A percentile compares a stretch with the other conserved stretches of the same genome.
Conservation (phyloP, 2,113 vertebrate species). For the Pteruthius melanotis region DNA sequence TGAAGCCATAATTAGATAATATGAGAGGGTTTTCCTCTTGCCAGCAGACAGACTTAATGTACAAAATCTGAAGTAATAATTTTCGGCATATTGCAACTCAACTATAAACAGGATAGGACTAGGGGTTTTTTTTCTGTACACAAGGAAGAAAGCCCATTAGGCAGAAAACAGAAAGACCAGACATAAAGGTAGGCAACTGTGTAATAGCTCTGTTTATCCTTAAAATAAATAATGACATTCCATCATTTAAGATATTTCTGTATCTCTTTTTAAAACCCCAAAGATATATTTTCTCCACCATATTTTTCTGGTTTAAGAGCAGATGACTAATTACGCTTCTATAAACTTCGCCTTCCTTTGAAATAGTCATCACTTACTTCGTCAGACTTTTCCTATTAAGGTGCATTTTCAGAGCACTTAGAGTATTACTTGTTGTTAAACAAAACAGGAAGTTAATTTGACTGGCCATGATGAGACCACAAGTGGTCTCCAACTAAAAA, state of each 20-base stretch:
- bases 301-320: constrained; percentile 45
- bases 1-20: constrained; percentile 64
- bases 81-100: constrained; percentile 25
- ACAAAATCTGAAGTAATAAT: constrained; percentile 48
- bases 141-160: background rate
- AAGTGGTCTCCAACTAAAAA: background rate
- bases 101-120: constrained; percentile 54
- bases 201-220: background rate
- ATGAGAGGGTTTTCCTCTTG: constrained; percentile 57
- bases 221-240: background rate
- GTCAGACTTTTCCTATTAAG: constrained; percentile 19
- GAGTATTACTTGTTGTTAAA: constrained; percentile 6
- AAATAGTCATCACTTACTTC: background rate
- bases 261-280: background rate
- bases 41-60: constrained; percentile 60
- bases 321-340: constrained; percentile 32
- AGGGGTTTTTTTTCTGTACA: background rate
- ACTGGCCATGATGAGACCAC: constrained; percentile 15
- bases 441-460: constrained; percentile 34
- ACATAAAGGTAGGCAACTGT: background rate
- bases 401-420: constrained; percentile 8
- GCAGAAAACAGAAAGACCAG: background rate
- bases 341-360: constrained; percentile 41
- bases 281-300: background rate
- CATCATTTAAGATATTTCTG: background rate